phyloP scores from a whole-genome alignment of 2,888 invertebrate genomes.

The Cactoblastis cactorum region DNA sequence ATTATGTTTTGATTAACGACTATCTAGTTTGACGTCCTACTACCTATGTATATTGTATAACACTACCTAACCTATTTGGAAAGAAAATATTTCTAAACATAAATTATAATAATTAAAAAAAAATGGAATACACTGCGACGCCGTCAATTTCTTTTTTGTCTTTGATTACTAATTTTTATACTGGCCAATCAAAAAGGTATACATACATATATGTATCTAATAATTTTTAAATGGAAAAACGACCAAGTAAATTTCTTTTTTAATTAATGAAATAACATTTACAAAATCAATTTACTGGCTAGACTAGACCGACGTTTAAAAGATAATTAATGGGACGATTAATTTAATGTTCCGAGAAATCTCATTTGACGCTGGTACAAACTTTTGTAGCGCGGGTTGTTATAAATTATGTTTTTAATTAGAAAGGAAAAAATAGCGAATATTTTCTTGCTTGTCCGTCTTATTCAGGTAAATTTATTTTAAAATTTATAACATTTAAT shows the following conservation, averaged over 20 bases:
- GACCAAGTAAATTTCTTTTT: too few species aligned
- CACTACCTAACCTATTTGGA: too few species aligned
- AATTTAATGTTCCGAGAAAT: background rate
- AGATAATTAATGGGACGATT: background rate
- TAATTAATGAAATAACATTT: background rate
- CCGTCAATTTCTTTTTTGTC: too few species aligned
- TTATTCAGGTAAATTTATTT: background rate
- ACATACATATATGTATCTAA: background rate
- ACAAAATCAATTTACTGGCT: background rate
- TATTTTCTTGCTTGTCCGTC: background rate
- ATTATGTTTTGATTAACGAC: too few species aligned
- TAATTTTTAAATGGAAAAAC: background rate
- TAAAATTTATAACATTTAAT: background rate
- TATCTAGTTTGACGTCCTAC: too few species aligned
- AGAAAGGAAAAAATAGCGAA: constrained; percentile 11
- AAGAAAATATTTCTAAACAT: too few species aligned
- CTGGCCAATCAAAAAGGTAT: background rate
- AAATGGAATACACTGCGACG: too few species aligned
- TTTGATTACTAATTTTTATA: too few species aligned
- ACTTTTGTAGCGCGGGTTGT: constrained; percentile 28
- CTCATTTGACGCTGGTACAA: constrained; percentile 16
- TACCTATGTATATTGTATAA: too few species aligned
- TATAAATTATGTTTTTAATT: constrained; percentile 17
- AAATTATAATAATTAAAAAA: too few species aligned
- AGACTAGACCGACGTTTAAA: background rate